These are phyloP conservation scores for Dolichallabes microphthalmus DNA, from an alignment of 2,113 vertebrate genomes.

Conservation along the genomic window DNA sequence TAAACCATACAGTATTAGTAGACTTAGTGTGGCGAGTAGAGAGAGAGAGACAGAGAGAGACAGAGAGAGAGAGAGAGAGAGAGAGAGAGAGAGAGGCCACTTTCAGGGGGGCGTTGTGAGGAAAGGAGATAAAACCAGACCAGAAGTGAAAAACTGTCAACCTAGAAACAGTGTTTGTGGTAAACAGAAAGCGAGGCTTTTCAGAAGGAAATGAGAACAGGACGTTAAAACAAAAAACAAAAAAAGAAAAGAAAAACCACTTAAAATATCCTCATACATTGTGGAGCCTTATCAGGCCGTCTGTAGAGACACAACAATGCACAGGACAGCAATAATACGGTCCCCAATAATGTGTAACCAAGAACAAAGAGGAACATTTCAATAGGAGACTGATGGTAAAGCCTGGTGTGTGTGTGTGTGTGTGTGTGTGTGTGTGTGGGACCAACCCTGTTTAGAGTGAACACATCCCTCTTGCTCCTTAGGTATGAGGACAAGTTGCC, in stretches of 20 bases:
- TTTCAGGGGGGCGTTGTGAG: neutral
- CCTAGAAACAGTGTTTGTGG: constrained; percentile 39
- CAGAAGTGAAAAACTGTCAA: constrained; percentile 44
- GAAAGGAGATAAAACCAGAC: constrained; percentile 14
- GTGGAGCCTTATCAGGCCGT: neutral
- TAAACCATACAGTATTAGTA: neutral
- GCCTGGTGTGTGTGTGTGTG: neutral
- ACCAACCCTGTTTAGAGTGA: constrained; percentile 80
- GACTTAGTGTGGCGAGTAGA: neutral
- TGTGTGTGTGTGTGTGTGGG: neutral
- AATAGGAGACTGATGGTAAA: neutral
- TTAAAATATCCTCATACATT: neutral
- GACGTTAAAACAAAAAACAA: constrained; percentile 9
- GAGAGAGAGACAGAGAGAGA: neutral
- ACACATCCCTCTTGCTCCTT: constrained; percentile 87
- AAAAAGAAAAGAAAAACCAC: neutral
- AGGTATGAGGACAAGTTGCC: constrained; percentile 92
- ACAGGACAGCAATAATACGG: constrained; percentile 1
- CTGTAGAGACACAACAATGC: constrained; percentile 16
- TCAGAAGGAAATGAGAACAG: constrained; percentile 46
- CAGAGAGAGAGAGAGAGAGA: neutral
- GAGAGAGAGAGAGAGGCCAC: neutral
- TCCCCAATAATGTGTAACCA: neutral
- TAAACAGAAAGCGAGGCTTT: constrained; percentile 36
- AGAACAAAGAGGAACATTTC: neutral